Base-by-base conservation (phyloP, 2,888 invertebrate genomes). In the Cylindroiulus punctatus region DNA sequence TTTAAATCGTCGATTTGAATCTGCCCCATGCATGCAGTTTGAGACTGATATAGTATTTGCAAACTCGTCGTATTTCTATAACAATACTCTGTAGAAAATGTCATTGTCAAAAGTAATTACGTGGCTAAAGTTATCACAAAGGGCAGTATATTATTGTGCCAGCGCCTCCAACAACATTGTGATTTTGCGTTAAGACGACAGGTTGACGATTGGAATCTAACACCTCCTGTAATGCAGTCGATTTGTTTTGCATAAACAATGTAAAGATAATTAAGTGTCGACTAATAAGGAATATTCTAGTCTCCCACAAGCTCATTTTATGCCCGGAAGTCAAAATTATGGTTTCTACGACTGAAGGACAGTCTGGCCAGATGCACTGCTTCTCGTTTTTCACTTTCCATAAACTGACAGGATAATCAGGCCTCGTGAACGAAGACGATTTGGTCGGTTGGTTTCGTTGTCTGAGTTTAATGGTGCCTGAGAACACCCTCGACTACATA, bases 171-270 rank as follows among this genome's bases (percentile, higher is more conserved):
- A 36, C 36, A 36, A 36, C 36, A 36, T 36, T 7, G 36, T n/a
- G n/a, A n/a, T 44, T 44, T 44, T 44, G 44, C 44, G 14, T 12
- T 5, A 3, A 44, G 10, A 0, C 4, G 14, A 44, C 44, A 12
- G 4, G 10, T 44, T 14, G 7, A 44, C 4, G 44, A 44, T 44
- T 44, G 44, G 10, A 1, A 44, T 44, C 44, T 30, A 76, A 30
- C 52, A 76, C 76, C n/a, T 17, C 30, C 30, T 30, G 76, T 76
- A 30, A 30, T 17, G 30, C 12, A 76, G 26, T 4, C 26, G 14
- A 76, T 76, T 76, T 76, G 17, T 30, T 76, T 30, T 76, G 30
- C 76, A 76, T 76, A 76, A 76, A 76, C 26, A 76, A 30, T 26
- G 14, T 12, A 30, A 30, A 76, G 76, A 14, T 30, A 76, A 76